Evolutionary conservation across 2,888 invertebrate genomes (phyloP).

Genomic region (Synanthedon tipuliformis): DNA sequence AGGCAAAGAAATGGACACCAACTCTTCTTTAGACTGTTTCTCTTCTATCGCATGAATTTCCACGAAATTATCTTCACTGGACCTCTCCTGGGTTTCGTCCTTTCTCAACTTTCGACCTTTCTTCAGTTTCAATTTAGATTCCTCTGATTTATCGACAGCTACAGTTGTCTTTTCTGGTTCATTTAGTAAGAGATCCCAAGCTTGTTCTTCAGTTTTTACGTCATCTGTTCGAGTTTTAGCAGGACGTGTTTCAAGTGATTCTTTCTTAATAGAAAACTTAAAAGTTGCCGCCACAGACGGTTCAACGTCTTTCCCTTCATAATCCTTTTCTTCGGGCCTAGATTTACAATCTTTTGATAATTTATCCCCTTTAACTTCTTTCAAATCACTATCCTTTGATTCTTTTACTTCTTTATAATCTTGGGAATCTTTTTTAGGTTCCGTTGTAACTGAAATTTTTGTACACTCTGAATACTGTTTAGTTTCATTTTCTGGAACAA

Average conservation of each 20-base stretch:
- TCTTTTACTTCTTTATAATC: neutral
- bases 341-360: no score
- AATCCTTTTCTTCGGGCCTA: neutral
- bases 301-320: neutral
- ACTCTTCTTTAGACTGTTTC: conserved; percentile 37
- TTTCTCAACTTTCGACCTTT: conserved; percentile 43
- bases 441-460: neutral
- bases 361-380: neutral
- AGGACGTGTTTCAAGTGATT: conserved; percentile 12
- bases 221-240: conserved; percentile 15
- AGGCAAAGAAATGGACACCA: conserved; percentile 54
- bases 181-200: conserved; percentile 55
- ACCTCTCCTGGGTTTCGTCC: conserved; percentile 39
- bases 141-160: conserved; percentile 25
- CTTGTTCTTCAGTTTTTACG: conserved; percentile 53
- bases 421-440: neutral
- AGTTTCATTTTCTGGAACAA: neutral
- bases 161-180: conserved; percentile 32
- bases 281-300: conserved; percentile 5
- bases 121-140: conserved; percentile 41
- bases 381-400: conserved; percentile 1
- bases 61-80: conserved; percentile 56
- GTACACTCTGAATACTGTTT: no score
- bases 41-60: conserved; percentile 62
- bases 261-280: conserved; percentile 14